Conservation (phyloP, 2,888 invertebrate species). For the Volucella inflata region DNA sequence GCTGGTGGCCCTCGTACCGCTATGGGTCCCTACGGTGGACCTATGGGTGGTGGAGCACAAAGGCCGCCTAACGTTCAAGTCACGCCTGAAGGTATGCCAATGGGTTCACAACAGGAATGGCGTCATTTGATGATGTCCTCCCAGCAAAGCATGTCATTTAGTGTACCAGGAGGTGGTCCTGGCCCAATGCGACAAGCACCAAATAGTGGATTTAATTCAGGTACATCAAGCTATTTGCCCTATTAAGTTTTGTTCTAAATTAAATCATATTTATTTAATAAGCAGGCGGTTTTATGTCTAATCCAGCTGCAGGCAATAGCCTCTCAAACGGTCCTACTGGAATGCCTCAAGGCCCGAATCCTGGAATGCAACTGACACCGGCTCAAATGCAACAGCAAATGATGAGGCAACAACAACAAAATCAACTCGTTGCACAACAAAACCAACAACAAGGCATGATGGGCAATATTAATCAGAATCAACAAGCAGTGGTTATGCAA, state of each 20-base stretch:
- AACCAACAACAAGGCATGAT: slow-evolving; percentile 79
- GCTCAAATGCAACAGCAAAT: slow-evolving; percentile 85
- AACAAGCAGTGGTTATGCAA: slow-evolving; percentile 75
- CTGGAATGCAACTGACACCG: slow-evolving; percentile 82
- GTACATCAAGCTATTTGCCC: slow-evolving; percentile 73
- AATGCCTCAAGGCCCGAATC: slow-evolving; percentile 78
- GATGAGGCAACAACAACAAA: slow-evolving; percentile 83
- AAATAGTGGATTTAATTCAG: slow-evolving; percentile 81
- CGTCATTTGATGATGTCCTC: slow-evolving; percentile 84
- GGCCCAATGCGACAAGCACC: slow-evolving; percentile 82
- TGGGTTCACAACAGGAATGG: slow-evolving; percentile 83
- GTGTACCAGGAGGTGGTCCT: slow-evolving; percentile 67
- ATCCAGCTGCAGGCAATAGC: slow-evolving; percentile 76
- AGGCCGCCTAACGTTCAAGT: slow-evolving; percentile 86
- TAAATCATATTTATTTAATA: slow-evolving; percentile 11
- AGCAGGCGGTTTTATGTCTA: slow-evolving; percentile 82
- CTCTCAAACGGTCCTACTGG: slow-evolving; percentile 76
- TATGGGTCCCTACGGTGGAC: slow-evolving; percentile 81
- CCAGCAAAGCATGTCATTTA: slow-evolving; percentile 83
- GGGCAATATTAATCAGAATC: slow-evolving; percentile 66
- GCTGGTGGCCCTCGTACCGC: slow-evolving; percentile 80
- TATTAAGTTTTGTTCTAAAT: neutral
- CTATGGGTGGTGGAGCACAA: slow-evolving; percentile 84
- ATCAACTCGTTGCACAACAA: slow-evolving; percentile 79
- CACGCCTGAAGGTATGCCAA: slow-evolving; percentile 85